Evolutionary conservation across 1,140 invertebrate genomes (phyloP).

Genomic region (Drosophila willistoni): DNA sequence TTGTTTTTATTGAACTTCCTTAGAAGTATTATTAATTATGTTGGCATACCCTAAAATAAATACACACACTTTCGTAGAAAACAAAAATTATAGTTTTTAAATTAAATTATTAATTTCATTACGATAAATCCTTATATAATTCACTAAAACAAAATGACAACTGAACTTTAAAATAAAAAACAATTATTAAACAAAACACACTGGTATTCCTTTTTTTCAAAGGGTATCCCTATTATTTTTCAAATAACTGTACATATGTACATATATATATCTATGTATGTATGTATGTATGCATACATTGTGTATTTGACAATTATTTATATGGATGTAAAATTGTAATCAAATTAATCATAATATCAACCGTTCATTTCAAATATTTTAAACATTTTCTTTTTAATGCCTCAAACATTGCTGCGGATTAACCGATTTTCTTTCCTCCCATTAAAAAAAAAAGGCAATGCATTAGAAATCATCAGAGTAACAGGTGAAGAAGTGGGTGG

Average conservation of each 20-base stretch:
- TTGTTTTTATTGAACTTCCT: no score
- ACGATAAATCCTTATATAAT: neutral
- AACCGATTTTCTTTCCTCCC: neutral
- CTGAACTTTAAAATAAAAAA: neutral
- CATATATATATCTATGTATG: neutral
- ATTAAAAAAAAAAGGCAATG: slow-evolving; percentile 19
- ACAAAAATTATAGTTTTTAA: neutral
- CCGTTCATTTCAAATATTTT: neutral
- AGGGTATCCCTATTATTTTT: slow-evolving; percentile 8
- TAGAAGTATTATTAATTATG: no score
- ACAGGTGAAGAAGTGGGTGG: slow-evolving; percentile 72
- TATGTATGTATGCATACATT: neutral
- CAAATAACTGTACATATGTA: slow-evolving; percentile 2
- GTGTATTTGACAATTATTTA: neutral
- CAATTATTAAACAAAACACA: neutral
- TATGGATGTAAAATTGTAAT: neutral
- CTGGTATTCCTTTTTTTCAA: neutral
- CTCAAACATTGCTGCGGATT: neutral
- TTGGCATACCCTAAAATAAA: no score
- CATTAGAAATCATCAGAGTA: slow-evolving; percentile 57
- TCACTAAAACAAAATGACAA: neutral
- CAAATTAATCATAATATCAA: neutral
- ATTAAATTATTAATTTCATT: neutral
- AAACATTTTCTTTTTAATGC: neutral
- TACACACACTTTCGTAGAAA: neutral